These are phyloP conservation scores for Neotragus moschatus DNA, from an alignment of 2,113 vertebrate genomes.

Conservation along the genomic window DNA sequence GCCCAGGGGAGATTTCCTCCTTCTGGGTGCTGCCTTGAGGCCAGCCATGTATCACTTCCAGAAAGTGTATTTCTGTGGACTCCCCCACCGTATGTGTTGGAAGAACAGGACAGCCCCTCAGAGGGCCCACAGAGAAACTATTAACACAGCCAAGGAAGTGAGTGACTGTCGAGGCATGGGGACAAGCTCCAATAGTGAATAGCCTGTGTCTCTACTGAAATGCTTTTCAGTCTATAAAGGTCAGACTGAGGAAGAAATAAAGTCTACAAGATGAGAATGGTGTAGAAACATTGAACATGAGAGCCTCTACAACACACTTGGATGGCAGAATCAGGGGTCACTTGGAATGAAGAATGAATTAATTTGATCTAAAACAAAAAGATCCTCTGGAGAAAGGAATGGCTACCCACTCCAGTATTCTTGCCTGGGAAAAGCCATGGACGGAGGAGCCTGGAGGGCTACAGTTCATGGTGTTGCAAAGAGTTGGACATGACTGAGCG, in stretches of 20 bases:
- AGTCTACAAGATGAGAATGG: background rate
- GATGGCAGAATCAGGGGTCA: background rate
- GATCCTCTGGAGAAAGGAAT: background rate
- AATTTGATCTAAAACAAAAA: background rate
- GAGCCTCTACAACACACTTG: background rate
- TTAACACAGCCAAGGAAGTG: background rate
- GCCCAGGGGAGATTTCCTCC: background rate
- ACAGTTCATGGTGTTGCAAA: background rate
- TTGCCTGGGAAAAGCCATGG: background rate
- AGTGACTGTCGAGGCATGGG: background rate
- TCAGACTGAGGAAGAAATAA: background rate
- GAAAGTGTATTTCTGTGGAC: background rate
- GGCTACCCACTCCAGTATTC: background rate
- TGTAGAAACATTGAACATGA: background rate
- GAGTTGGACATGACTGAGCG: background rate
- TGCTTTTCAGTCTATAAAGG: background rate
- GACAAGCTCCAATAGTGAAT: background rate
- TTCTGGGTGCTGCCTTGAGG: constrained; percentile 1
- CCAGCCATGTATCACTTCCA: background rate
- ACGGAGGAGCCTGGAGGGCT: background rate
- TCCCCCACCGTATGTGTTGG: background rate
- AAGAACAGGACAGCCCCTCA: background rate
- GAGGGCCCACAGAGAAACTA: background rate
- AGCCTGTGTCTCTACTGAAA: background rate
- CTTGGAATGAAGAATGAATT: background rate